Base-by-base conservation (phyloP, 2,888 invertebrate species). In the Drosophila melanosoma region DNA sequence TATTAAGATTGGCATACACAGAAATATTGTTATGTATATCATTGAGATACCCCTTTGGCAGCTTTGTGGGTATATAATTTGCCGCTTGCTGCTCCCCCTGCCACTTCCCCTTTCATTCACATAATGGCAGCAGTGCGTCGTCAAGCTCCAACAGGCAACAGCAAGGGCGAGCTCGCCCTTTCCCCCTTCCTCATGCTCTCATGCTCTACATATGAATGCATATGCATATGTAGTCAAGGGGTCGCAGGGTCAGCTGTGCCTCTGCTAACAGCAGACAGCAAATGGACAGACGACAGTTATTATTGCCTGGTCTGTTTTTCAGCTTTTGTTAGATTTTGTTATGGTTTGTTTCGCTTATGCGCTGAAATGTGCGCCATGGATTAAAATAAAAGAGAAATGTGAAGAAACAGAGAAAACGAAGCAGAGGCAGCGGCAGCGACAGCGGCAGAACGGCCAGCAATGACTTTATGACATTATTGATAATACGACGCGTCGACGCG, bases 101-200 rank as follows among this genome's bases (percentile, higher is more conserved):
- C 12, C 61, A 62, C 51, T 61, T 54, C 56, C 69, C 73, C 53
- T 42, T 49, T 54, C 35, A 49, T 48, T 33, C 74, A 42, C 48
- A 54, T 78, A 68, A 54, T 62, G 66, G 29, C 74, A 23, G 40
- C 51, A 60, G 78, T 63, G 70, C 57, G 49, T 75, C 83, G 88
- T 89, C 82, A 87, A 85, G 90, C 88, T 80, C 86, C 76, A 87
- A 87, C 82, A 90, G 88, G 36, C 76, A 80, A 69, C 60, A 54
- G 73, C 75, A 66, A 57, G 72, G 83, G 79, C 70, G 60, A 60
- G 49, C 49, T 35, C n/a, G 3, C 20, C 54, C 32, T 20, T 11
- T 0, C 35, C 32, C 8, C 15, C 17, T n/a, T 7, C 20, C 12
- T n/a, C 26, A 17, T 20, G 42, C n/a, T 23, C 12, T n/a, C 26